Base-by-base conservation (phyloP, 2,888 invertebrate species). In the Oscheius sp. region DNA sequence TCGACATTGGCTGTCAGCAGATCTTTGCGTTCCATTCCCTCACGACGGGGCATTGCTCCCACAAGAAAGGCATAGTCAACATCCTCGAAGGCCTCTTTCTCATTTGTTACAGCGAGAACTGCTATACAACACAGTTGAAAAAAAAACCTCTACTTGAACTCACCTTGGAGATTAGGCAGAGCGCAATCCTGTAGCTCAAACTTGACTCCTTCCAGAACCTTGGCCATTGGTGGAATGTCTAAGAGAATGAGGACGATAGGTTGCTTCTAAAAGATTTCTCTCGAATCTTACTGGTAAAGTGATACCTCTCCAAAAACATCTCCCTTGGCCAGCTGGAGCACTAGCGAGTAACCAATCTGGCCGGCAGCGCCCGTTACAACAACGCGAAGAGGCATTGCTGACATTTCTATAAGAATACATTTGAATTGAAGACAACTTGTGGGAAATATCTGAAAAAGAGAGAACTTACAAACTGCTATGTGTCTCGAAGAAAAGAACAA, bases 11-110 rank as follows among this genome's bases (percentile, higher is more conserved):
- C 98, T 21, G 95, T 94, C 2, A 99, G 92, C 53, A 99, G 92
- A 90, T 99, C 99, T 71, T 98, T 99, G 74, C 99, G 93, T 90
- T 99, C 98, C 99, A 99, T 99, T 73, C 98, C 98, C 90, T 95
- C 93, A 89, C 94, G 94, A 71, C 99, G 93, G 0, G 99, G 99
- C 97, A 98, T 97, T 35, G 98, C 94, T 47, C 99, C 99, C 59
- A 99, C 96, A 76, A 99, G 91, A 90, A 99, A 96, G 53, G 96
- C 98, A 70, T 96, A 95, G 82, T 96, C 94, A 62, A 96, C 94
- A 91, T 96, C 94, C 89, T 94, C 94, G 90, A 99, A 99, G 13
- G 95, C 99, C 76, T 93, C 94, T 76, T 93, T 93, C 65, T 95
- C 95, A 89, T 95, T 94, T 79, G 93, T 93, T 29, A 96, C 96